Evolutionary conservation across 1,140 invertebrate genomes (phyloP).

Genomic region (Aricia agestis): DNA sequence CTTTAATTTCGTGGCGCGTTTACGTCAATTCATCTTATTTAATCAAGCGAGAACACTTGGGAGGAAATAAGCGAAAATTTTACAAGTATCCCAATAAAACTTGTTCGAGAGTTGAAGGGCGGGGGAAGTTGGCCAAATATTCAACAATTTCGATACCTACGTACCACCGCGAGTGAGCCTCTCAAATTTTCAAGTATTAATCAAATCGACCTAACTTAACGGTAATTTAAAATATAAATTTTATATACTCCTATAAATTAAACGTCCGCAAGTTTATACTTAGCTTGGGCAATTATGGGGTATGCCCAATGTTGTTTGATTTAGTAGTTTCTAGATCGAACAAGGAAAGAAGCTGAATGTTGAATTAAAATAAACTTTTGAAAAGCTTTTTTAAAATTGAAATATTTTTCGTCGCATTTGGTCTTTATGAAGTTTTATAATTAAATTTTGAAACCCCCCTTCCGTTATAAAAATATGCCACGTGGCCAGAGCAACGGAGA

Average conservation of each 20-base stretch:
- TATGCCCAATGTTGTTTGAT: no score
- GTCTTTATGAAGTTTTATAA: no score
- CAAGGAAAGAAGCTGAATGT: no score
- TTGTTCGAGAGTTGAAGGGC: slow-evolving; percentile 57
- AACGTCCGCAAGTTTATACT: background rate
- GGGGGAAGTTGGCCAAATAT: slow-evolving; percentile 55
- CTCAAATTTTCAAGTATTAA: slow-evolving; percentile 27
- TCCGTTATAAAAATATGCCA: background rate
- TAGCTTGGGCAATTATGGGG: background rate
- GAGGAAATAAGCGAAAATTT: slow-evolving; percentile 65
- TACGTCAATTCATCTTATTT: slow-evolving; percentile 71
- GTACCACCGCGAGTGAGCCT: slow-evolving; percentile 28
- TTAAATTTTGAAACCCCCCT: no score
- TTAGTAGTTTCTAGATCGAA: no score
- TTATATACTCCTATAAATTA: background rate
- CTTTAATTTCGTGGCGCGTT: slow-evolving; percentile 44
- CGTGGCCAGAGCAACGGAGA: background rate
- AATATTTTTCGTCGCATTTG: no score
- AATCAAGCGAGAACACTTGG: slow-evolving; percentile 66
- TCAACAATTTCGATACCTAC: slow-evolving; percentile 46
- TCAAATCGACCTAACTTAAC: slow-evolving; percentile 1
- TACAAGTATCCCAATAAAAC: slow-evolving; percentile 75
- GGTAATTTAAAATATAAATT: slow-evolving; percentile 9
- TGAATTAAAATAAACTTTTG: no score
- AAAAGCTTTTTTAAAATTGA: no score